Evolutionary conservation across 2,113 vertebrate species (phyloP), one percentile per base, ranked within the genome.

Genomic region (Macaca nemestrina): DNA sequence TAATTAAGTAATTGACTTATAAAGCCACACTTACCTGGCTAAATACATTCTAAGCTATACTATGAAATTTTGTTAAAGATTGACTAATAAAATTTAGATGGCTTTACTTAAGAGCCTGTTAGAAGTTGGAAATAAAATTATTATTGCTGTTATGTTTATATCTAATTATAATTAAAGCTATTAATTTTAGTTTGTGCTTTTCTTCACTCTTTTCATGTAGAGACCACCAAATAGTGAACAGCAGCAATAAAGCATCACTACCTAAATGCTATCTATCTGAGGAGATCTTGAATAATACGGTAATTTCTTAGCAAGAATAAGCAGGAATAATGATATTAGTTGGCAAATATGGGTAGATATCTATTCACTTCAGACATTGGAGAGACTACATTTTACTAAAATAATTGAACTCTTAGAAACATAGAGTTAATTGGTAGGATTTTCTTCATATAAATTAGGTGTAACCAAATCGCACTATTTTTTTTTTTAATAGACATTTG

Each of bases 101-200:
- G 90, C 68, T 96, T 93, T 96, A 73, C 32, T 88, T 97, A 90
- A 80, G 32, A 79, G 7, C 27, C 20, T 68, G 25, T 86, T 83
- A 96, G 55, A 73, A 76, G 70, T n/a, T 88, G n/a, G 35, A 95
- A 93, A 30, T 38, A 81, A 95, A 97, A 90, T 78, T 81, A 67
- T 95, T 48, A 43, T 86, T 68, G 52, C 59, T 79, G 8, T 40
- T 95, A 57, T 88, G 45, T 72, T 95, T 83, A 40, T 20, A 22
- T 86, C 55, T 95, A 91, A 86, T 94, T 94, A 45, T 73, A 95
- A 93, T 81, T 85, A 94, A 79, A n/a, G 43, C 85, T 10, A 27
- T 35, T 59, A 55, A 88, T 72, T 70, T 72, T 68, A 76, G 16
- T 82, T 57, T 35, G 30, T 30, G 61, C 91, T 97, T 96, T 48